phyloP scores from a whole-genome alignment of 2,797 vertebrate species.

The Siniperca undulata region DNA sequence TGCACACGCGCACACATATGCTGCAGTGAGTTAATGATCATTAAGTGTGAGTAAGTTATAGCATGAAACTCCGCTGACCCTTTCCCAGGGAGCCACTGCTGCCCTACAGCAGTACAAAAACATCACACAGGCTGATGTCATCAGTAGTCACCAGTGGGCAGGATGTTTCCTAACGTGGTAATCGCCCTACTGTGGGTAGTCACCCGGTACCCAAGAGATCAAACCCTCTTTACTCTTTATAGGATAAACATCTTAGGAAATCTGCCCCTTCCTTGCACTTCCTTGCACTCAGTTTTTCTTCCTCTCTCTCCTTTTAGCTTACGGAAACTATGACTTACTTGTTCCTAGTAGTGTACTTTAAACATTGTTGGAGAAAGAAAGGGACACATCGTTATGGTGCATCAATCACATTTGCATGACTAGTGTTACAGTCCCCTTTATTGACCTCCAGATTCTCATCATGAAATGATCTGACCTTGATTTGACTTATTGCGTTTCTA shows the following conservation, averaged over 20 bases:
- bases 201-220: slow-evolving; percentile 76
- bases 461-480: slow-evolving; percentile 6
- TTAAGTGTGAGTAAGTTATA: slow-evolving; percentile 77
- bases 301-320: slow-evolving; percentile 54
- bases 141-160: slow-evolving; percentile 74
- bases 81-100: slow-evolving; percentile 66
- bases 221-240: slow-evolving; percentile 73
- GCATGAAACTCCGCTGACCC: slow-evolving; percentile 74
- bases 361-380: slow-evolving; percentile 43
- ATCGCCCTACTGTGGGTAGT: slow-evolving; percentile 80
- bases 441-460: not conserved
- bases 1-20: slow-evolving; percentile 18
- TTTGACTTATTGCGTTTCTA: slow-evolving; percentile 14
- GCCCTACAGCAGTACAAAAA: slow-evolving; percentile 74
- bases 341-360: slow-evolving; percentile 59
- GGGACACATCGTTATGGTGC: slow-evolving; percentile 36
- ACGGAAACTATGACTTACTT: slow-evolving; percentile 79
- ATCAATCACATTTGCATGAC: slow-evolving; percentile 34
- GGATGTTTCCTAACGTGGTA: slow-evolving; percentile 83
- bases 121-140: slow-evolving; percentile 84
- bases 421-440: slow-evolving; percentile 12
- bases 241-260: slow-evolving; percentile 81
- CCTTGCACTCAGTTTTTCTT: slow-evolving; percentile 45
- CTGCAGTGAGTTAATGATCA: slow-evolving; percentile 69
- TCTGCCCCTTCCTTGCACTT: slow-evolving; percentile 59